These are phyloP conservation scores for Aspiorhynchus laticeps DNA, from an alignment of 2,113 vertebrate genomes.

Conservation along the genomic window DNA sequence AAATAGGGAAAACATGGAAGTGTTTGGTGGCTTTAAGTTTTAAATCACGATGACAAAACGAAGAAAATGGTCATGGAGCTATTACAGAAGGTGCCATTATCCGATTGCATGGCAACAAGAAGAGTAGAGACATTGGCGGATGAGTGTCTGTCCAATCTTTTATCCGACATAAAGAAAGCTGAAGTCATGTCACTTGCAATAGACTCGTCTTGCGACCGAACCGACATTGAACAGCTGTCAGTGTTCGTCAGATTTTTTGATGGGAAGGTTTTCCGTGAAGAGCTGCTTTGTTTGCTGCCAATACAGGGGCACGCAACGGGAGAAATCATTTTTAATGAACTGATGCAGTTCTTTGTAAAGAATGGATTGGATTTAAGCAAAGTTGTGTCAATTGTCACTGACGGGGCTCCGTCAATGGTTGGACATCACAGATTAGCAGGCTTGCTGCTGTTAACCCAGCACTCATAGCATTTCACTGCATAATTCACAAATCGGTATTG, in stretches of 20 bases:
- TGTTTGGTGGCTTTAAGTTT: too few relatives aligned
- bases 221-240: too few relatives aligned
- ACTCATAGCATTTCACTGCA: neutral
- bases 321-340: constrained; percentile 14
- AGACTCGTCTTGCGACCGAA: too few relatives aligned
- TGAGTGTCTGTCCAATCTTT: too few relatives aligned
- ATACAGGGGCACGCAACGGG: neutral
- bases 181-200: too few relatives aligned
- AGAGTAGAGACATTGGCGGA: too few relatives aligned
- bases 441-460: neutral
- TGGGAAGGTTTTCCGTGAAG: too few relatives aligned
- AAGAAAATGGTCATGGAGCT: neutral
- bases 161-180: too few relatives aligned
- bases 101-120: neutral
- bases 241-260: too few relatives aligned
- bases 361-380: neutral
- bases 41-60: too few relatives aligned
- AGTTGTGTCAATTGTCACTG: constrained; percentile 26
- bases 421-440: neutral
- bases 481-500: neutral
- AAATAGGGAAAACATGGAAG: too few relatives aligned
- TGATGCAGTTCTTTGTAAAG: neutral
- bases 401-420: constrained; percentile 29
- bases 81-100: constrained; percentile 1
- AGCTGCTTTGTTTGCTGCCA: constrained; percentile 5